Conservation (phyloP, 1,140 invertebrate genomes). For the Phocides pigmalion region DNA sequence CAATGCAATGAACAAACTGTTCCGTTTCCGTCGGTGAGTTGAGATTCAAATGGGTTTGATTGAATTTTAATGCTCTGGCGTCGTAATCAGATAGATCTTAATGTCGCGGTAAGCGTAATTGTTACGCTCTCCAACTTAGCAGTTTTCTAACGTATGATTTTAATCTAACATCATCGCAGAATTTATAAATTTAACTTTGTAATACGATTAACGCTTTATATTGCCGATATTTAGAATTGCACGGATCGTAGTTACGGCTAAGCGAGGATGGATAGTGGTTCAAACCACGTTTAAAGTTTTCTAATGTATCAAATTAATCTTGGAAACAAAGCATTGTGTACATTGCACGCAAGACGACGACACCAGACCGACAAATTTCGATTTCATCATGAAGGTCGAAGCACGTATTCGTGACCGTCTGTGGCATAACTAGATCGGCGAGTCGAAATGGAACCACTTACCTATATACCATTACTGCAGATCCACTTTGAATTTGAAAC, state of each 20-base stretch:
- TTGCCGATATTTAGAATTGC: too few species aligned
- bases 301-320: slow-evolving; percentile 25
- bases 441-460: slow-evolving; percentile 58
- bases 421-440: slow-evolving; percentile 69
- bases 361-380: slow-evolving; percentile 53
- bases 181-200: too few species aligned
- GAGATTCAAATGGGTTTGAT: slow-evolving; percentile 17
- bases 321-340: slow-evolving; percentile 21
- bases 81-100: slow-evolving; percentile 6
- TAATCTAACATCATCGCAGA: too few species aligned
- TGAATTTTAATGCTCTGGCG: slow-evolving; percentile 22
- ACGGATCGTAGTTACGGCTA: too few species aligned
- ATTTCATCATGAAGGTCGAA: slow-evolving; percentile 70
- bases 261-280: too few species aligned
- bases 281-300: too few species aligned
- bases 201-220: too few species aligned
- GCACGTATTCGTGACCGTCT: slow-evolving; percentile 61
- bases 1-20: slow-evolving; percentile 9
- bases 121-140: slow-evolving; percentile 4
- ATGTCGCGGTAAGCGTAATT: slow-evolving; percentile 3
- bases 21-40: slow-evolving; percentile 19
- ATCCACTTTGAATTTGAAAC: slow-evolving; percentile 63
- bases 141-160: slow-evolving; percentile 10
- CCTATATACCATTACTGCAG: slow-evolving; percentile 56
- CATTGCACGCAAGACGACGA: slow-evolving; percentile 20